A percentile compares a stretch with the other conserved stretches of the same genome.
phyloP scores from a whole-genome alignment of 2,888 invertebrate species.

The Magallana nippona region DNA sequence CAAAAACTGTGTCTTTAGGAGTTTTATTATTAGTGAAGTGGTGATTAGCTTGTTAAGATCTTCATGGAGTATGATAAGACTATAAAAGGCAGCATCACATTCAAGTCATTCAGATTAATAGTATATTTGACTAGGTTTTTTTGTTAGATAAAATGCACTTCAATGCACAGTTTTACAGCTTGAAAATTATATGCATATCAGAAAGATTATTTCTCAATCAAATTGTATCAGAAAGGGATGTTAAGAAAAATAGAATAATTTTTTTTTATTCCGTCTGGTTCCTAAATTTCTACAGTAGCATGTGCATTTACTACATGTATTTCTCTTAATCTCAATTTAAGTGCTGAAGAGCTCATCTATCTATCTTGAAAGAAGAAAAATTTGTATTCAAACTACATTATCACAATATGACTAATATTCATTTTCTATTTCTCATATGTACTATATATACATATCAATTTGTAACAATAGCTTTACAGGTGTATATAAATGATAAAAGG shows the following conservation, averaged over 20 bases:
- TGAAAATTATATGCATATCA: background rate
- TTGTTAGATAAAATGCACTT: background rate
- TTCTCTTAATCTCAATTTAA: background rate
- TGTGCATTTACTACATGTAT: conserved; percentile 13
- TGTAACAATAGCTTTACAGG: background rate
- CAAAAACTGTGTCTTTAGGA: background rate
- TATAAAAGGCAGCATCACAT: background rate
- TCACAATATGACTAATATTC: background rate
- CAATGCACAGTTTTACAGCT: background rate
- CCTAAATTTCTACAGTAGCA: conserved; percentile 13
- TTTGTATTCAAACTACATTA: background rate
- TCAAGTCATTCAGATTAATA: background rate
- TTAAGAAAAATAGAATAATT: background rate
- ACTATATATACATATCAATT: background rate
- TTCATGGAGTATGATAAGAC: background rate
- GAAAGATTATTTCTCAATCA: no score
- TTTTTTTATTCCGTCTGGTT: background rate
- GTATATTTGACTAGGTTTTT: no score
- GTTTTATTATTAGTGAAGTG: background rate
- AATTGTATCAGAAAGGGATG: background rate
- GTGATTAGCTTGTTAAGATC: background rate
- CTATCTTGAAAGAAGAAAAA: background rate
- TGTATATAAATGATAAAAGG: background rate
- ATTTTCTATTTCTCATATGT: background rate
- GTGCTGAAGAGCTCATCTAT: background rate